Base-by-base conservation (phyloP, 2,797 vertebrate genomes). In the Staurois parvus region DNA sequence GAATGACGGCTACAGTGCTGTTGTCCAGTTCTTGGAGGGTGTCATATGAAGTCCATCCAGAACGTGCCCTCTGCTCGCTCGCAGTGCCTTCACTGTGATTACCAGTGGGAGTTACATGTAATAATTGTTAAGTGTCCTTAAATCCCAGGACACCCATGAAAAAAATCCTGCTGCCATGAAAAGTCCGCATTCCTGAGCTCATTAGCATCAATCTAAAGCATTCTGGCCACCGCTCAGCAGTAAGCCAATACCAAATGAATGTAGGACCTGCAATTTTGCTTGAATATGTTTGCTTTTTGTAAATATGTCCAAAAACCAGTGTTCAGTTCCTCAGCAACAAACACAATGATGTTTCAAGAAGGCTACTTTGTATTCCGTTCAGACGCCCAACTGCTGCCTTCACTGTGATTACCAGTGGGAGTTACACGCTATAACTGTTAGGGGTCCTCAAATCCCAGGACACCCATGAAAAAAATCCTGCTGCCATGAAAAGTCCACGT, bases 371-470 rank as follows among this genome's bases (percentile, higher is more conserved):
- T 75, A 85, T 85, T 85, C 70, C 15, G 5, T 56, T 72, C 62
- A 59, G 70, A 34, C 8, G 13, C 28, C n/a, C 30, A n/a, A 45
- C 59, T 69, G 68, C 77, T 75, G 26, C 59, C 74, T 73, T 59
- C 59, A 56, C 77, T 37, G 70, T 85, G 59, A 85, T 85, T 80
- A 85, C 77, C 42, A 42, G 67, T 75, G 76, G 84, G 70, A 79
- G 68, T 80, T 85, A 80, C 73, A 66, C 26, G 34, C 56, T 79
- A 52, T 73, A 77, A 76, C 72, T 72, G 73, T 77, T 82, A 77
- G 73, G 74, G 85, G 52, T 78, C 73, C 81, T 86, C 42, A 69
- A 52, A 77, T 86, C 74, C 52, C 85, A 78, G 67, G 76, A 76
- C 75, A 67, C 73, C 74, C 45, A 52, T 81, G 52, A 59, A 40